A percentile compares a stretch with the other conserved stretches of the same genome.
Evolutionary conservation across 1,140 invertebrate genomes (phyloP).

Genomic region (Cecropterus lyciades): DNA sequence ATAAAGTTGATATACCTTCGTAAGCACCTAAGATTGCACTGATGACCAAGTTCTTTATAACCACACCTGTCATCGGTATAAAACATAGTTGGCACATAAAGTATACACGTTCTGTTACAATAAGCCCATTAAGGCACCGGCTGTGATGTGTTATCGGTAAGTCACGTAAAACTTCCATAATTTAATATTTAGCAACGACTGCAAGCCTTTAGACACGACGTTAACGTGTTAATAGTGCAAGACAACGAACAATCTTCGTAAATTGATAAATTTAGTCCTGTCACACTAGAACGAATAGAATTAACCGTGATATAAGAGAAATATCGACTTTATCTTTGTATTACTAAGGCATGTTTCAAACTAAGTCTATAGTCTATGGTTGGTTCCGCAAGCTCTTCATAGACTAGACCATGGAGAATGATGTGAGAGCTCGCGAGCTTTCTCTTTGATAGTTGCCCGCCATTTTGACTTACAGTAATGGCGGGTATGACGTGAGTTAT

Average conservation of each 20-base stretch:
- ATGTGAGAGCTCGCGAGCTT: slow-evolving; percentile 80
- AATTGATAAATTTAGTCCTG: slow-evolving; percentile 80
- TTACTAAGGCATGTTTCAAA: slow-evolving; percentile 35
- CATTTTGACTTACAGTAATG: slow-evolving; percentile 83
- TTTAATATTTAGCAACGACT: slow-evolving; percentile 69
- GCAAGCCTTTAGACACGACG: slow-evolving; percentile 54
- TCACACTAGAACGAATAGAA: slow-evolving; percentile 58
- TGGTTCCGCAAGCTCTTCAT: slow-evolving; percentile 60
- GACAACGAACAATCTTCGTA: slow-evolving; percentile 75
- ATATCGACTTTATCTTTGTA: slow-evolving; percentile 36
- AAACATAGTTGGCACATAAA: slow-evolving; percentile 24
- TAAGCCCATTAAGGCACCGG: slow-evolving; percentile 39
- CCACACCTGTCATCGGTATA: not conserved
- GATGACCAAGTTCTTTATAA: too few relatives aligned
- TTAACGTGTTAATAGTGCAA: slow-evolving; percentile 77
- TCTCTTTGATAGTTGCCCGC: slow-evolving; percentile 81
- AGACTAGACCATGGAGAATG: slow-evolving; percentile 78
- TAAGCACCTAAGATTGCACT: too few relatives aligned
- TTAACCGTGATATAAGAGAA: slow-evolving; percentile 19
- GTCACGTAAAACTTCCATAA: slow-evolving; percentile 54
- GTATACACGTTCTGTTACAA: slow-evolving; percentile 18
- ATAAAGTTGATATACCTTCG: too few relatives aligned
- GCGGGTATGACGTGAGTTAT: slow-evolving; percentile 76
- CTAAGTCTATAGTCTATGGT: slow-evolving; percentile 44
- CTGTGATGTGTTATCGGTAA: slow-evolving; percentile 42